These are phyloP conservation scores for Plebejus anna DNA, from an alignment of 2,888 invertebrate genomes.

Conservation along the genomic window DNA sequence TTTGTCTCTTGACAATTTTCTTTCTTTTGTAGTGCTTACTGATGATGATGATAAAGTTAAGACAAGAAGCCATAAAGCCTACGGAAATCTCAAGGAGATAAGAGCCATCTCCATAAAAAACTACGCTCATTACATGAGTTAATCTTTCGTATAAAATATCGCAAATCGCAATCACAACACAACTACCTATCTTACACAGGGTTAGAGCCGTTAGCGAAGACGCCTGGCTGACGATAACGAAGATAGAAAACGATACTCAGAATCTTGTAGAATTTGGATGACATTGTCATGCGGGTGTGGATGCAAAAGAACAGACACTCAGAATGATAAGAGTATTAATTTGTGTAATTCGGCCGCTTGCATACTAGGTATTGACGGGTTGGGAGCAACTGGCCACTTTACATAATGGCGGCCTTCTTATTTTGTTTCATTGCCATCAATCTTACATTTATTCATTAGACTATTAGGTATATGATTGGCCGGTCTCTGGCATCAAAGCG, in stretches of 20 bases:
- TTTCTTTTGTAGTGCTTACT: background rate
- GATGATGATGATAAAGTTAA: background rate
- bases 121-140: slow-evolving; percentile 22
- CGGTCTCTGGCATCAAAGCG: too few relatives aligned
- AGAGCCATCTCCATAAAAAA: background rate
- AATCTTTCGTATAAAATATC: slow-evolving; percentile 16
- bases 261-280: too few relatives aligned
- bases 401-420: too few relatives aligned
- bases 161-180: slow-evolving; percentile 12
- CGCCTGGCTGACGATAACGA: background rate
- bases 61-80: background rate
- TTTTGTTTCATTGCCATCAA: too few relatives aligned
- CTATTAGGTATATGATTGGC: too few relatives aligned
- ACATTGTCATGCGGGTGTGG: too few relatives aligned
- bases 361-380: too few relatives aligned
- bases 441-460: too few relatives aligned
- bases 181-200: background rate
- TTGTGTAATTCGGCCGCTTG: too few relatives aligned
- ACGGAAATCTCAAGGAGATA: background rate
- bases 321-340: too few relatives aligned
- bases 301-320: too few relatives aligned
- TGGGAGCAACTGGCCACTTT: too few relatives aligned
- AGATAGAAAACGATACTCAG: background rate
- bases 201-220: background rate
- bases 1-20: background rate